phyloP scores from a whole-genome alignment of 30 jellyfish, hydroid and myxozoan species.

The Catostylus mosaicus region DNA sequence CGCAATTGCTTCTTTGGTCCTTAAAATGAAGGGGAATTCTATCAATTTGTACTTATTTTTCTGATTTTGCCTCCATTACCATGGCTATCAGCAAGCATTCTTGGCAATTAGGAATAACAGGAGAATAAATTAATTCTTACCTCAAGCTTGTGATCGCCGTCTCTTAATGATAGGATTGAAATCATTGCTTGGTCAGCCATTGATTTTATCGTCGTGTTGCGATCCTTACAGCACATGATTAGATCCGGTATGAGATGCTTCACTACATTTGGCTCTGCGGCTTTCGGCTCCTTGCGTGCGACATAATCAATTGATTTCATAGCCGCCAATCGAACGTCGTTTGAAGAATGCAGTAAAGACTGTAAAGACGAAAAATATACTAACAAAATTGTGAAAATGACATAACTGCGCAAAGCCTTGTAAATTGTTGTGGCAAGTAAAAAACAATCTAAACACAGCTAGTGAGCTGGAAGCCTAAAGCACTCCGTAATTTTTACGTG shows the following conservation, averaged over 20 bases:
- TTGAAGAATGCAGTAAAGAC: constrained; percentile 80
- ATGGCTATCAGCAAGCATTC: too few species aligned
- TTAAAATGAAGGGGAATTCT: too few species aligned
- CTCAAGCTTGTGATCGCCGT: constrained; percentile 52
- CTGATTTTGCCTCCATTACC: too few species aligned
- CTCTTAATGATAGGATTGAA: constrained; percentile 46
- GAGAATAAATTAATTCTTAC: background rate
- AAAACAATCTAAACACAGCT: background rate
- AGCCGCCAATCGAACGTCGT: constrained; percentile 77
- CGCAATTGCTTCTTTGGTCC: too few species aligned
- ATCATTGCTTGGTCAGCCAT: constrained; percentile 76
- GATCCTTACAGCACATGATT: constrained; percentile 65
- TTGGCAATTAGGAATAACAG: too few species aligned
- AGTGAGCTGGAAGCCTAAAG: background rate
- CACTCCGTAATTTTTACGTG: too few species aligned
- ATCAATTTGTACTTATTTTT: too few species aligned
- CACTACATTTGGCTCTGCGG: constrained; percentile 26
- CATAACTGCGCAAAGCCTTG: background rate
- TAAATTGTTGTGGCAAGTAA: background rate
- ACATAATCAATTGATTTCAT: constrained; percentile 72
- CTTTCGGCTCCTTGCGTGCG: constrained; percentile 47
- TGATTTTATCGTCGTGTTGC: constrained; percentile 75
- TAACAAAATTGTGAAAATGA: background rate
- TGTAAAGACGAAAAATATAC: constrained; percentile 4
- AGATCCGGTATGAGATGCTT: constrained; percentile 60